phyloP scores from a whole-genome alignment of 2,113 vertebrate genomes.

The Petaurus breviceps region DNA sequence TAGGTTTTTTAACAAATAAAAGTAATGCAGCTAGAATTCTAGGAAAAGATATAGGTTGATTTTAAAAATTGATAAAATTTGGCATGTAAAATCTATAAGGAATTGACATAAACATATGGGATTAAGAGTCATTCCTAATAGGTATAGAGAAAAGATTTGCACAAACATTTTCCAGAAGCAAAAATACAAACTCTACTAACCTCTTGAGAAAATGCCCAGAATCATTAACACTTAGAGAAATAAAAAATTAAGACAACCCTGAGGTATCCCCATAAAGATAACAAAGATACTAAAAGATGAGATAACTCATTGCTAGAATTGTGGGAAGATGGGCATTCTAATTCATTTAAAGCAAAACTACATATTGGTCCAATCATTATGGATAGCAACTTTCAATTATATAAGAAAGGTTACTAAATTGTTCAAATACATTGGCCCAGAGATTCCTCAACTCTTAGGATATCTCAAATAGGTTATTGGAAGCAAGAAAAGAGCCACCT shows the following conservation, averaged over 20 bases:
- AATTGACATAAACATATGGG: not conserved
- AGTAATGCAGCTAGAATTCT: not conserved
- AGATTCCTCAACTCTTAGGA: not conserved
- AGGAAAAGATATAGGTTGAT: not conserved
- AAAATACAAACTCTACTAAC: not conserved
- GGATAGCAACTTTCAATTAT: not conserved
- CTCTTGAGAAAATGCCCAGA: not conserved
- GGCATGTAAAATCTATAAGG: not conserved
- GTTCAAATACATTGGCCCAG: not conserved
- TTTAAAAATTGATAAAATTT: not conserved
- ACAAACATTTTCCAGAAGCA: not conserved
- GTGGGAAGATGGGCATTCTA: not conserved
- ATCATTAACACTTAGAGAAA: not conserved
- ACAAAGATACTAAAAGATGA: not conserved
- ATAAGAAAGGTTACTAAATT: not conserved
- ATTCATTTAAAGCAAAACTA: not conserved
- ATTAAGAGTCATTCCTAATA: not conserved
- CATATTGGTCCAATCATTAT: not conserved
- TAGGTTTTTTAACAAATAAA: not conserved
- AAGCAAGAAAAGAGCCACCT: not conserved
- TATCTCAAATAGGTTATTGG: not conserved
- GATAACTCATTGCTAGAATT: not conserved
- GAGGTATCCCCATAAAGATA: not conserved
- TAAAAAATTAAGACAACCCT: not conserved
- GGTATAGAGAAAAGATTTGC: not conserved